These are phyloP conservation scores for Rhyacophila evoluta DNA, from an alignment of 2,888 invertebrate genomes.

Conservation along the genomic window DNA sequence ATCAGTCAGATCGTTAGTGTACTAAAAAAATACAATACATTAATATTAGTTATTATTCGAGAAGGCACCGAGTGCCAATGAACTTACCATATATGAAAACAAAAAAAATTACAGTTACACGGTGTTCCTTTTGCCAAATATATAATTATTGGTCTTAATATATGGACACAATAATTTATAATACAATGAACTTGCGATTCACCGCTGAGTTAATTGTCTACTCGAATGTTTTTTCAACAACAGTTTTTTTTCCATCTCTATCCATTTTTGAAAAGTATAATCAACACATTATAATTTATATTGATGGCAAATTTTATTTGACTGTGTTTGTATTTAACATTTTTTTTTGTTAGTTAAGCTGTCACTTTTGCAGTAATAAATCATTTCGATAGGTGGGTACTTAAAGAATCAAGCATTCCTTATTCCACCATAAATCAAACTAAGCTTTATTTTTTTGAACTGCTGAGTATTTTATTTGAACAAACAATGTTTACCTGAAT, in stretches of 20 bases:
- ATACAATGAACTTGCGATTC: constrained; percentile 12
- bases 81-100: neutral
- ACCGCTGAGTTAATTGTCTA: neutral
- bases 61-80: neutral
- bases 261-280: too few species aligned
- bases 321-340: neutral
- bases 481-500: constrained; percentile 64
- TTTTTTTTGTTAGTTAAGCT: neutral
- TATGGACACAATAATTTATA: constrained; percentile 10
- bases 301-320: neutral
- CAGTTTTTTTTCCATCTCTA: neutral
- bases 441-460: neutral
- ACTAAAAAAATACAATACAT: constrained; percentile 65
- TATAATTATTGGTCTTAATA: neutral
- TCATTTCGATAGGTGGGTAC: neutral
- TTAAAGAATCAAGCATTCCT: neutral
- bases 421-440: neutral
- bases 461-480: too few species aligned
- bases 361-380: neutral
- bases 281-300: too few species aligned
- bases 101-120: neutral
- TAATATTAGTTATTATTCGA: neutral
- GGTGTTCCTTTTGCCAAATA: neutral
- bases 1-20: constrained; percentile 90
- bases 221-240: neutral